phyloP scores from a whole-genome alignment of 2,797 vertebrate species.

The Fistularia tabacaria region DNA sequence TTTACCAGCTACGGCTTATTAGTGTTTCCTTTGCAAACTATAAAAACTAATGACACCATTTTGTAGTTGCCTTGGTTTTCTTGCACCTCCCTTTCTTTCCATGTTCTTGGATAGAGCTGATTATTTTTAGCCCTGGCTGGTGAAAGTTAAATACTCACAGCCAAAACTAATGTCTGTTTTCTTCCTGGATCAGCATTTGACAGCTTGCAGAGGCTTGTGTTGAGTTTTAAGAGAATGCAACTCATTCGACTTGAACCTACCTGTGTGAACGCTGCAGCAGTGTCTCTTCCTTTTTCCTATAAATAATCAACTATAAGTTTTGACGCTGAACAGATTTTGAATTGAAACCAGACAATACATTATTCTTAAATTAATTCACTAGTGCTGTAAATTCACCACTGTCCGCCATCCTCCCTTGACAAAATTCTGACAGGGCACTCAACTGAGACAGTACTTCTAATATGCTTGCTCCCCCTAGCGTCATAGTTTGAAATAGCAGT shows the following conservation, averaged over 20 bases:
- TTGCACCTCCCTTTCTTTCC: constrained; percentile 57
- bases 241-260: constrained; percentile 26
- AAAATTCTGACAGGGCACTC: constrained; percentile 4
- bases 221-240: constrained; percentile 36
- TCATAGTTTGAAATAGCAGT: constrained; percentile 43
- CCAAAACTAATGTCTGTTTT: constrained; percentile 57
- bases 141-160: constrained; percentile 52
- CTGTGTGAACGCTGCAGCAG: background rate
- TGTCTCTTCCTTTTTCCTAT: constrained; percentile 1
- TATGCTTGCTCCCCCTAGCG: constrained; percentile 80
- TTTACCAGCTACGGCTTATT: constrained; percentile 68
- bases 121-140: constrained; percentile 65
- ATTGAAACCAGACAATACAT: constrained; percentile 19
- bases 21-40: constrained; percentile 67
- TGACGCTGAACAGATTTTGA: constrained; percentile 11
- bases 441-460: constrained; percentile 45
- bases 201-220: constrained; percentile 42
- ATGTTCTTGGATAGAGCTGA: constrained; percentile 58
- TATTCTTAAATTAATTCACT: constrained; percentile 27
- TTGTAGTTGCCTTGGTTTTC: constrained; percentile 59
- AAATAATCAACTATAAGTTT: constrained; percentile 25
- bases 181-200: constrained; percentile 61
- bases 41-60: constrained; percentile 72
- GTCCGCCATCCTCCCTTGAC: constrained; percentile 2
- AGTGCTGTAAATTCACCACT: constrained; percentile 17